Evolutionary conservation across 2,888 invertebrate species (phyloP).

Genomic region (Mythimna vitellina): DNA sequence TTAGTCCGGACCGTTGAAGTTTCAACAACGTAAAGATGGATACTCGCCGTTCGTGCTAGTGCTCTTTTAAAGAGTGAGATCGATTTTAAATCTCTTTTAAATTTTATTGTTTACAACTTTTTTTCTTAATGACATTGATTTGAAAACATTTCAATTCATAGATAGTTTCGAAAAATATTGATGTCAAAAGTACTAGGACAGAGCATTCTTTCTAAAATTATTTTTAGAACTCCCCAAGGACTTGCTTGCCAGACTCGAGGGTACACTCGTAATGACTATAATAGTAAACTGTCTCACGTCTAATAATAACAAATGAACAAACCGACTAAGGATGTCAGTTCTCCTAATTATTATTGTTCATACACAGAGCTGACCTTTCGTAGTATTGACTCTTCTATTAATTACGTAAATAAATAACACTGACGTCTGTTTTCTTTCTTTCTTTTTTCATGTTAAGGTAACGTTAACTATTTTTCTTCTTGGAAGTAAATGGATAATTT

Average conservation of each 20-base stretch:
- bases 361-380: slow-evolving; percentile 41
- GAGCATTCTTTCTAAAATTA: background rate
- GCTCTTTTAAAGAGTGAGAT: too few species aligned
- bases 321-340: slow-evolving; percentile 23
- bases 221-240: background rate
- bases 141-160: too few species aligned
- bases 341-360: slow-evolving; percentile 46
- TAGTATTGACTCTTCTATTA: slow-evolving; percentile 41
- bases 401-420: slow-evolving; percentile 23
- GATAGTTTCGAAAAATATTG: too few species aligned
- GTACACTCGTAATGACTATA: background rate
- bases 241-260: background rate
- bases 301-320: slow-evolving; percentile 24
- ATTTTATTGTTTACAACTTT: too few species aligned
- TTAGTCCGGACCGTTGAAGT: too few species aligned
- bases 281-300: background rate
- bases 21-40: too few species aligned
- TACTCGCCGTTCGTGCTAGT: too few species aligned
- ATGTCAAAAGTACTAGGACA: too few species aligned
- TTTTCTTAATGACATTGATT: too few species aligned
- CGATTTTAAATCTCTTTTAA: too few species aligned
- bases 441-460: background rate
- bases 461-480: background rate
- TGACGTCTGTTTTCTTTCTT: background rate
- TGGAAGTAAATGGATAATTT: background rate